Evolutionary conservation across 2,113 vertebrate genomes (phyloP), one percentile per base, ranked within the genome.

Genomic region (Telmatochromis sp.): DNA sequence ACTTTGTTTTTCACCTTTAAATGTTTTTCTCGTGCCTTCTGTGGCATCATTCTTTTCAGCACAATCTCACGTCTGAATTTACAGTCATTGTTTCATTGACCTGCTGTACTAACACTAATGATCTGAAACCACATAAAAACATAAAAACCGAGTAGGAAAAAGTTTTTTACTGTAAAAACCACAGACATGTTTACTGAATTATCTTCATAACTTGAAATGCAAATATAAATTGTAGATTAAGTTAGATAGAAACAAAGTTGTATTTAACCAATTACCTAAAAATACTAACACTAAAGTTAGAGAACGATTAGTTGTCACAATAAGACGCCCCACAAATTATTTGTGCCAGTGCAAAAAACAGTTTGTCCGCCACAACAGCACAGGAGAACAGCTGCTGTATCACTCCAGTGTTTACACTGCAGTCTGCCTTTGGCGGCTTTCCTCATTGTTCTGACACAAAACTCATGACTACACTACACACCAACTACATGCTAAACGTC

Each of bases 51-150:
- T 60, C 1, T 31, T 60, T 31, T 35, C 31, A 63, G 58, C 58
- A 63, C 28, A 60, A 60, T 60, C 57, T 33, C 57, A 19, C 5
- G 0, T 11, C 28, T 58, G 55, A 58, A 60, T 1, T 17, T 17
- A 35, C 15, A 35, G 28, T 35, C 1, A 63, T n/a, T 0, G 2
- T 33, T 63, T 63, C 31, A 63, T 4, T 5, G 31, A n/a, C 31
- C 0, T 7, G 33, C 15, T 63, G 9, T 0, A 35, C 17, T n/a
- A n/a, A 35, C 60, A 65, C 60, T 2, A 35, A 0, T 65, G 31
- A 35, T n/a, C 31, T 35, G 60, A 7, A 65, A n/a, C 19, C 60
- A 7, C 60, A 35, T 31, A 1, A 19, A 33, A 33, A 33, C 9
- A 60, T 28, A 33, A 35, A 63, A 35, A 33, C 28, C 0, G 2